Evolutionary conservation across 2,113 vertebrate species (phyloP), one percentile per base, ranked within the genome.

Genomic region (Campylorhamphus procurvoides): DNA sequence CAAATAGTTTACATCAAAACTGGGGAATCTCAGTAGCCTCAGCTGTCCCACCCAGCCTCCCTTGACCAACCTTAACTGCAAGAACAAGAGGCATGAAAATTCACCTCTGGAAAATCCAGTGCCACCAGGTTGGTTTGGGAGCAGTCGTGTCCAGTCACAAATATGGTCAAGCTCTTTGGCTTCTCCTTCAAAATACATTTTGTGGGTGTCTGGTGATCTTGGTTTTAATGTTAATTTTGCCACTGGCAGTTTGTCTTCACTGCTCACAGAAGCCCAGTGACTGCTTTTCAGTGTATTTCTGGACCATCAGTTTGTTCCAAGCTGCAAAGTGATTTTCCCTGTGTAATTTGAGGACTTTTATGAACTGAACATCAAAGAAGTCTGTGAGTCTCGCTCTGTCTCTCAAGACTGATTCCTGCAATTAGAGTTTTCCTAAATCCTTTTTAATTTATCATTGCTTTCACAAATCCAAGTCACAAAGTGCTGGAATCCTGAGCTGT

Each of bases 341-440:
- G 89, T 95, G 90, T 97, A 96, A 97, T 95, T 96, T 94, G 96
- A 98, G 90, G 89, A 92, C 94, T 97, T 97, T 77, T 95, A 75
- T 84, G 93, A 96, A 91, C 59, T 89, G 96, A 96, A 97, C 96
- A 96, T 97, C 97, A 96, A 97, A 97, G 97, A 84, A 96, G 95
- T 24, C 50, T 27, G 11, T 39, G 92, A 84, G 84, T 84, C 87
- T 83, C 37, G 37, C 76, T 93, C 93, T 60, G 86, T 83, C 90
- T 96, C 91, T 95, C 95, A 96, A 94, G 96, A 90, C 96, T 67
- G 94, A 96, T 93, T 96, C 93, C 81, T 49, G 52, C 95, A 96
- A 95, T 95, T 94, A 96, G 46, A 91, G 80, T 92, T 96, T 86
- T 90, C 78, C 74, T 95, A 96, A 96, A 97, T 96, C 96, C 95